Base-by-base conservation (phyloP, 2,797 vertebrate species). In the Centropyge bicolor region DNA sequence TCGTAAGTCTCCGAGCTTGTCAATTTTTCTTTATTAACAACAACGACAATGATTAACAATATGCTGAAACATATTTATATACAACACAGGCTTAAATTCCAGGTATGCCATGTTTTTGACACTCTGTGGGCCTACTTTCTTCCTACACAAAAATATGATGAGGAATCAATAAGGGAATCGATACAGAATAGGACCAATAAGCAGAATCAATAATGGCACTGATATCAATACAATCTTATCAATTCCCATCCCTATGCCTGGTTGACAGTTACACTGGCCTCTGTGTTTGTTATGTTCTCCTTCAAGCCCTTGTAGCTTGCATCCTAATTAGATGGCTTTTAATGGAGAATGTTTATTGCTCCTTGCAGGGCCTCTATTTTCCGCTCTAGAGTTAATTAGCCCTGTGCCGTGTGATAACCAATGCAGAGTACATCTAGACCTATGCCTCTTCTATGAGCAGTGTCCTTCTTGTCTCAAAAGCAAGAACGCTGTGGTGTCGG, bases 281-380 rank as follows among this genome's bases (percentile, higher is more conserved):
- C 85, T 69, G 74, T 89, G 86, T 93, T 92, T 92, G 89, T 91
- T 91, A 63, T 89, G 81, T 78, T 92, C 92, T 89, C 91, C 91
- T 93, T 91, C 89, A 93, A 91, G 87, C 85, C 76, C 90, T 83
- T 86, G 86, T 91, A 87, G 86, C 81, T 87, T 88, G 93, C 84
- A 92, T 92, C 90, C 87, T 91, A 94, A 95, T 95, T 93, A 92
- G 88, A 82, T 78, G 71, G 63, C 80, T 88, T 93, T 93, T 94
- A 93, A 94, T 90, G 88, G 90, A 86, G 72, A 89, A 80, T 89
- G 86, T 91, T 93, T 94, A 93, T 92, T 93, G 91, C 86, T 86
- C 75, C 89, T 92, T 86, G 81, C 89, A 90, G 88, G 85, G 82
- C 76, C 82, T 90, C 88, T 81, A 84, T 90, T 93, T 91, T 88